Base-by-base conservation (phyloP, 2,888 invertebrate species). In the Megamerina dolium region DNA sequence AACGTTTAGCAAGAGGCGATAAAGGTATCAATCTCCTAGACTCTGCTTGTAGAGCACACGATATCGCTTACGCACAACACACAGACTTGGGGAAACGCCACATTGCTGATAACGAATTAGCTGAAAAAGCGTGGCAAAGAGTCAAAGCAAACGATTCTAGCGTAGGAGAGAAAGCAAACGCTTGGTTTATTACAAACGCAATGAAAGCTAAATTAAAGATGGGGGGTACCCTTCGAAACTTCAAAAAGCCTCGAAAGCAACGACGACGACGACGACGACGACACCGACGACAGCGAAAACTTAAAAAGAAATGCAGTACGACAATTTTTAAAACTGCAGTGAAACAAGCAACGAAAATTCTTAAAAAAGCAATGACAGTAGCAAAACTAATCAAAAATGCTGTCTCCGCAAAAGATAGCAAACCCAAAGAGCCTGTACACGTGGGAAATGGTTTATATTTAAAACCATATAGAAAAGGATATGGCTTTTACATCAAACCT, bases 21-120 rank as follows among this genome's bases (percentile, higher is more conserved):
- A 46, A 45, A 6, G 56, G 57, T 5, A 53, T 58, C n/a, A 60
- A 61, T 49, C 46, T 38, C 4, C 44, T 60, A 4, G 58, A 60
- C 17, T 26, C 37, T 20, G 56, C 57, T 16, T 56, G 5, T 14
- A 34, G 33, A 16, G 19, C 17, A 32, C 43, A 43, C 32, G 59
- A 26, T 35, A 50, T 48, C 29, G 32, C 31, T 12, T 51, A 51
- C 29, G 45, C 47, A 2, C 39, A 44, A 29, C n/a, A 17, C 18
- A 49, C 32, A 35, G 29, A 47, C 35, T 20, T 33, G 1, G 5
- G 17, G 9, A 33, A 31, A 5, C 19, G 45, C n/a, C 31, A 37
- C 27, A 29, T 34, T 26, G 48, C 45, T 2, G 45, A 48, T 46
- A 37, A 40, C 37, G 35, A 46, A 16, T 49, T 52, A 37, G 38